Evolutionary conservation across 2,888 invertebrate species (phyloP).

Genomic region (Plagiodera versicolora): DNA sequence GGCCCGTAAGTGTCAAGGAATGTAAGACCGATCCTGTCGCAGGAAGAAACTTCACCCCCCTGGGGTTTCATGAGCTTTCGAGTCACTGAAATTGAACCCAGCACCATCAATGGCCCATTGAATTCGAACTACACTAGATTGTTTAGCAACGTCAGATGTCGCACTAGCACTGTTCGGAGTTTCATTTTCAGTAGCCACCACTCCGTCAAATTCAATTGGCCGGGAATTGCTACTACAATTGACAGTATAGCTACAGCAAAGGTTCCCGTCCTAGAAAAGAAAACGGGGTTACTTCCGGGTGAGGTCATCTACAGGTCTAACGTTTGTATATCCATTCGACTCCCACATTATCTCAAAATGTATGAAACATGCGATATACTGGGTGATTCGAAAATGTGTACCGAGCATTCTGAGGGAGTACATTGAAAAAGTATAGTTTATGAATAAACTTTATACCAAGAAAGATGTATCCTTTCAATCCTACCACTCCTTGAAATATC

Average conservation of each 20-base stretch:
- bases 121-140: slow-evolving; percentile 48
- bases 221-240: slow-evolving; percentile 53
- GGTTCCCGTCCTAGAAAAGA: slow-evolving; percentile 54
- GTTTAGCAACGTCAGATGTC: slow-evolving; percentile 47
- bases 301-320: neutral
- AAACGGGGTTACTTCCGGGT: slow-evolving; percentile 5
- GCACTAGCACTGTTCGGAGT: slow-evolving; percentile 30
- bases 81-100: slow-evolving; percentile 41
- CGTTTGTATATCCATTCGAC: neutral
- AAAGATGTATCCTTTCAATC: too few species aligned
- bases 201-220: slow-evolving; percentile 53
- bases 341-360: neutral
- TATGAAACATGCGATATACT: too few species aligned
- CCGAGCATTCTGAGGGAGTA: too few species aligned
- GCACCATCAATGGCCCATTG: slow-evolving; percentile 48
- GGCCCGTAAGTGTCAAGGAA: slow-evolving; percentile 49
- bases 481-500: too few species aligned
- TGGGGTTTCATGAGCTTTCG: slow-evolving; percentile 30
- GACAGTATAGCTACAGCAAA: slow-evolving; percentile 57
- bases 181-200: slow-evolving; percentile 44
- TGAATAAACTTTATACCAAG: too few species aligned
- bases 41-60: slow-evolving; percentile 43
- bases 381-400: too few species aligned
- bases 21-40: slow-evolving; percentile 45
- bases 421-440: too few species aligned